These are phyloP conservation scores for Heliocidaris tuberculata DNA, from an alignment of 35 echinoderm and acorn worm genomes.

Conservation along the genomic window DNA sequence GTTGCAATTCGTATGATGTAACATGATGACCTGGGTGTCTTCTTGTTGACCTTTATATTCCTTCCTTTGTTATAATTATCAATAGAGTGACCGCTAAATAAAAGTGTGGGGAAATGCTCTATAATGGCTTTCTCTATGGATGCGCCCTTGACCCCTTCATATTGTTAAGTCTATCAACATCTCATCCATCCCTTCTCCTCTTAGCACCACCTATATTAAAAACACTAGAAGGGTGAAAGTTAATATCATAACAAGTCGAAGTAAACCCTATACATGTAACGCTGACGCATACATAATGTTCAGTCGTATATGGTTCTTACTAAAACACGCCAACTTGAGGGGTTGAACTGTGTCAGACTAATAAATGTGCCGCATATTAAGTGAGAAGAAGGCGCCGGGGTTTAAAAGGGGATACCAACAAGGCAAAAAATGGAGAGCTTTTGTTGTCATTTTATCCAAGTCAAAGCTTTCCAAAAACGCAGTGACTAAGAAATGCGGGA, in stretches of 20 bases:
- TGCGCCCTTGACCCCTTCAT: too few species aligned
- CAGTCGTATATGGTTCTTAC: not conserved
- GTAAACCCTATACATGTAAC: not conserved
- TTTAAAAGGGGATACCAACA: not conserved
- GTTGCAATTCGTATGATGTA: too few species aligned
- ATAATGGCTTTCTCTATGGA: too few species aligned
- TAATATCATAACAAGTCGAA: not conserved
- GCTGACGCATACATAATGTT: not conserved
- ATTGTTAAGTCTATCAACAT: too few species aligned
- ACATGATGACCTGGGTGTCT: too few species aligned
- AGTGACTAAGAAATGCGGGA: not conserved
- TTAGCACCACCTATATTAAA: too few species aligned
- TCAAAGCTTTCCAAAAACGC: not conserved
- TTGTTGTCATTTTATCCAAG: slow-evolving; percentile 17
- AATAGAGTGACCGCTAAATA: too few species aligned
- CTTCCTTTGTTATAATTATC: too few species aligned
- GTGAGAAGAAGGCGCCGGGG: not conserved
- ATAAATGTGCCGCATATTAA: not conserved
- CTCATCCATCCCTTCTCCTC: too few species aligned
- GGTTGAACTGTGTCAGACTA: not conserved
- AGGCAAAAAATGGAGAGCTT: not conserved
- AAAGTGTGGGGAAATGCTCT: too few species aligned
- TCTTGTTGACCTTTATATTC: too few species aligned
- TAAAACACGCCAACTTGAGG: not conserved
- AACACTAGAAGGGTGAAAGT: too few species aligned